Evolutionary conservation across 2,113 vertebrate species (phyloP).

Genomic region (Kryptolebias marmoratus): DNA sequence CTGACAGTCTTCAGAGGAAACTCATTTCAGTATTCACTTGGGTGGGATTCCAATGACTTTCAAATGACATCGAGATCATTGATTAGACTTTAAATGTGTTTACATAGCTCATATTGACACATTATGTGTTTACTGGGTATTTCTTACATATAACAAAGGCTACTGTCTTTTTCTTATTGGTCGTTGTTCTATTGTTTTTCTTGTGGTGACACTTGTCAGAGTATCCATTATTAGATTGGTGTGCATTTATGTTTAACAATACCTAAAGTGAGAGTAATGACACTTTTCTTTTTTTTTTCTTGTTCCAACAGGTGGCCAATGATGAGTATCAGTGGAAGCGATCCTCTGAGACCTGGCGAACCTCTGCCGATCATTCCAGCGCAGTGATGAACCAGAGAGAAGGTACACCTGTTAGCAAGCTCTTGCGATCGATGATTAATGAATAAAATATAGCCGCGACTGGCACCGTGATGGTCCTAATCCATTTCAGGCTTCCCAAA

Average conservation of each 20-base stretch:
- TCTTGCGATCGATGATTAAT: not conserved
- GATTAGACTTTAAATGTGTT: not conserved
- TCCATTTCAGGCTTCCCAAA: not conserved
- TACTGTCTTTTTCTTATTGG: not conserved
- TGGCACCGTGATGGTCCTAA: not conserved
- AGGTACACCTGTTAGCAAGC: conserved; percentile 77
- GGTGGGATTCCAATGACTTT: conserved; percentile 6
- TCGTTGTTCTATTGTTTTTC: not conserved
- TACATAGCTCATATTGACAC: not conserved
- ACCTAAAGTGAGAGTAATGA: not conserved
- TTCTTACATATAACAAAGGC: not conserved
- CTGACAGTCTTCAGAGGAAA: not conserved
- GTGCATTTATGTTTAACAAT: not conserved
- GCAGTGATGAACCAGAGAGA: conserved; percentile 82
- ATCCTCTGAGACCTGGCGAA: conserved; percentile 87
- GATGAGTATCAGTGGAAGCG: conserved; percentile 85
- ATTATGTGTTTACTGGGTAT: conserved; percentile 10
- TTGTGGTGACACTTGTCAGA: not conserved
- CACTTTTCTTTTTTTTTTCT: not conserved
- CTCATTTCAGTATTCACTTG: not conserved
- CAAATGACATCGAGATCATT: not conserved
- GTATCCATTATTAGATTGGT: not conserved
- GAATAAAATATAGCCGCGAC: not conserved
- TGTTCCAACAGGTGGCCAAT: conserved; percentile 77
- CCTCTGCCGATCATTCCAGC: conserved; percentile 89